Evolutionary conservation across 2,113 vertebrate genomes (phyloP), one percentile per base, ranked within the genome.

Genomic region (Vimba vimba): DNA sequence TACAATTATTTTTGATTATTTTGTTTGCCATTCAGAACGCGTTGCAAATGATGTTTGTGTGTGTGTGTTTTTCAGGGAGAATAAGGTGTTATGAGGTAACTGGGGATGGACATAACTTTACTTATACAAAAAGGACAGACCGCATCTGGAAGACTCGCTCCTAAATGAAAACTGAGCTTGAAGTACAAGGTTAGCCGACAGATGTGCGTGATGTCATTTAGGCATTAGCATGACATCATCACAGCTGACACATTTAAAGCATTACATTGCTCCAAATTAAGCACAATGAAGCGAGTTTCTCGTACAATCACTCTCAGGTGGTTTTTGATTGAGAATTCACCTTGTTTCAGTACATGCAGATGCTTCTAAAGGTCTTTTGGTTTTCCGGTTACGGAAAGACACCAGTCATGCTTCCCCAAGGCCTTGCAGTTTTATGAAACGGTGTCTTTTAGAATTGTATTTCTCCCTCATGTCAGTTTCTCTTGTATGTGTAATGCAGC

Each of bases 401-500:
- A 60, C 12, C 17, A 33, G 25, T 33, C 17, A 60, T 78, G 55
- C 33, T n/a, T 59, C 76, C 76, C 27, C 6, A n/a, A 57, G 33
- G 57, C 57, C 78, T 45, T 79, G 74, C 12, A 8, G 43, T 62
- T 79, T 39, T 25, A 47, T 3, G 15, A 47, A 47, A 43, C 30
- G 25, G n/a, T 47, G n/a, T 47, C 8, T 77, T 64, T 64, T 66
- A 30, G 60, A 47, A 30, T 50, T 64, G 57, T 45, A 45, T 43
- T 59, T 36, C 52, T 62, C 36, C 27, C 25, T 71, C 50, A 60
- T 73, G 52, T 6, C 12, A 60, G 6, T 62, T 15, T 9, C 11
- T 39, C 7, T 74, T 86, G 17, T 76, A 85, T 78, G 52, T 78
- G 52, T 71, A 36, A 27, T 13, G 23, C 73, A 64, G 79, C 87